These are phyloP conservation scores for Plotosus lineatus DNA, from an alignment of 2,113 vertebrate genomes.

Conservation along the genomic window DNA sequence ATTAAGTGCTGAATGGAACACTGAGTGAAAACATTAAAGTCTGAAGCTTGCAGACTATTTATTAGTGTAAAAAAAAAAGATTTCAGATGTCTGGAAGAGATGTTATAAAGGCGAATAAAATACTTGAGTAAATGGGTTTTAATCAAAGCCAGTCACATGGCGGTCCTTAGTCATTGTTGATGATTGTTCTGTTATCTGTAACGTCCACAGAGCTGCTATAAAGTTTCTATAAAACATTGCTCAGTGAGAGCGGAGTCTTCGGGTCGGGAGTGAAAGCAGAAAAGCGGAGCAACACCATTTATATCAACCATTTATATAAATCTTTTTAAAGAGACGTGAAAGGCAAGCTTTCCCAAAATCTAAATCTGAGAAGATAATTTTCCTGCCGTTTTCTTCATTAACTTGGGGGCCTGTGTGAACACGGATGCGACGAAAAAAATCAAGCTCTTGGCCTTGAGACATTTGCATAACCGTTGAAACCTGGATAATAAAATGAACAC, in stretches of 20 bases:
- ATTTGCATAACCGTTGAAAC: too few relatives aligned
- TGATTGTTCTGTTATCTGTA: conserved; percentile 8
- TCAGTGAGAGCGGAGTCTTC: background rate
- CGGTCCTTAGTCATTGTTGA: background rate
- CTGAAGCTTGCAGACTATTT: background rate
- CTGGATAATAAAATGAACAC: too few relatives aligned
- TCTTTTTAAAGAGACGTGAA: too few relatives aligned
- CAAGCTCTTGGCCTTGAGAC: too few relatives aligned
- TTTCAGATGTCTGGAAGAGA: background rate
- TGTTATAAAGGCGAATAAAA: conserved; percentile 4
- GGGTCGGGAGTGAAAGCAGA: background rate
- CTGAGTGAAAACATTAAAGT: background rate
- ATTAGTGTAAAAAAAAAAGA: background rate
- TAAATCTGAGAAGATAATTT: too few relatives aligned
- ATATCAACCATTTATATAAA: too few relatives aligned
- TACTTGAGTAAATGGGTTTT: conserved; percentile 4
- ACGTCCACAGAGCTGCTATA: conserved; percentile 5
- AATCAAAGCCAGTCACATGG: conserved; percentile 1
- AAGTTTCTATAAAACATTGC: background rate
- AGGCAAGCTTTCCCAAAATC: too few relatives aligned
- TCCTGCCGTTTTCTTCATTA: too few relatives aligned
- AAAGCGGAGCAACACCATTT: background rate
- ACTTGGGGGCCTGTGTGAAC: too few relatives aligned
- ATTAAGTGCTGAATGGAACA: background rate
- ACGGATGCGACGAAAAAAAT: too few relatives aligned